Evolutionary conservation across 2,888 invertebrate species (phyloP).

Genomic region (Campaea margaritaria): DNA sequence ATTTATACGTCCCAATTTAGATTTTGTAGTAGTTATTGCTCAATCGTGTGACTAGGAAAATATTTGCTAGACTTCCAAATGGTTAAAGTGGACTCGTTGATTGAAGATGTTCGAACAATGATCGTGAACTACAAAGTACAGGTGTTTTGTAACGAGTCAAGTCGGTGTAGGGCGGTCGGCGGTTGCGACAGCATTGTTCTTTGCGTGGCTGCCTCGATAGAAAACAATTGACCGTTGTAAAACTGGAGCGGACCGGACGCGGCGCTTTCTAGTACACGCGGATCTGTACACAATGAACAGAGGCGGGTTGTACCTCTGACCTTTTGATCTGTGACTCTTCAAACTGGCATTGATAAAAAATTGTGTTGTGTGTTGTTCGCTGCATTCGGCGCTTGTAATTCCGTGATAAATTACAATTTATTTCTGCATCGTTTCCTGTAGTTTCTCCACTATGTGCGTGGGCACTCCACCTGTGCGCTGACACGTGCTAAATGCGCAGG

Average conservation of each 20-base stretch:
- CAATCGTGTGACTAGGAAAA: conserved; percentile 66
- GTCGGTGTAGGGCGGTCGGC: conserved; percentile 8
- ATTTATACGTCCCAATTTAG: conserved; percentile 58
- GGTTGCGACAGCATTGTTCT: conserved; percentile 28
- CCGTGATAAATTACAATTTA: too few species aligned
- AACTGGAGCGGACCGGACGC: conserved; percentile 27
- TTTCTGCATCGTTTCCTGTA: too few species aligned
- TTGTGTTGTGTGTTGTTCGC: neutral
- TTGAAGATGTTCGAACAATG: conserved; percentile 8
- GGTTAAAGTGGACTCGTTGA: conserved; percentile 5
- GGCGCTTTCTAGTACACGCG: conserved; percentile 22
- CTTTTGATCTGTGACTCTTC: conserved; percentile 22
- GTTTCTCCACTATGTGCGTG: too few species aligned
- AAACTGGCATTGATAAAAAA: neutral
- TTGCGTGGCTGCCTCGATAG: conserved; percentile 23
- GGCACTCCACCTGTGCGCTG: too few species aligned
- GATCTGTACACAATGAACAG: conserved; percentile 27
- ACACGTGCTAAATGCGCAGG: too few species aligned
- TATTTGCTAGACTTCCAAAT: conserved; percentile 53
- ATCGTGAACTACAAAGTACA: neutral
- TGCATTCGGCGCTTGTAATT: neutral
- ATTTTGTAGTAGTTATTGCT: conserved; percentile 68
- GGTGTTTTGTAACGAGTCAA: neutral
- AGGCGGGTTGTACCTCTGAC: conserved; percentile 24
- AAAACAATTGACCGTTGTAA: conserved; percentile 32